phyloP scores from a whole-genome alignment of 2,113 vertebrate species.

The Alexandromys fortis region DNA sequence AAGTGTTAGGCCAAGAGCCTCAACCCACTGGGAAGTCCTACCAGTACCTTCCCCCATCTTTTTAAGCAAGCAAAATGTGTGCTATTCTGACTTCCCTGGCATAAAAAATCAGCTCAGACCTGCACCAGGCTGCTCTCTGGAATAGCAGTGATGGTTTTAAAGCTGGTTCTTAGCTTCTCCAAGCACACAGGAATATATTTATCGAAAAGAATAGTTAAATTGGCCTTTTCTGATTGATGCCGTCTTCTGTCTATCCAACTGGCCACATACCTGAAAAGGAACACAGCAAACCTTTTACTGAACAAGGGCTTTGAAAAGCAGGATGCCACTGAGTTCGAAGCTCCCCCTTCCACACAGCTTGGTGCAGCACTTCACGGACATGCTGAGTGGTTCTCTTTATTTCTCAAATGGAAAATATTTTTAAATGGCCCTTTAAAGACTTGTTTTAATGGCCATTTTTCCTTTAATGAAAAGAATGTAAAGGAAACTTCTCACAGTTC shows the following conservation, averaged over 20 bases:
- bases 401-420: constrained; percentile 59
- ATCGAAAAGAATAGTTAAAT: constrained; percentile 84
- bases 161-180: constrained; percentile 80
- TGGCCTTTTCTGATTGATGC: constrained; percentile 83
- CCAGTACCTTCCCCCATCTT: neutral
- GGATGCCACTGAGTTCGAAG: neutral
- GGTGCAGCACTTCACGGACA: constrained; percentile 3
- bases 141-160: constrained; percentile 84
- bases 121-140: constrained; percentile 89
- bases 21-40: neutral
- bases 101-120: constrained; percentile 35
- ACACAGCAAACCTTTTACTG: constrained; percentile 50
- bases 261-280: constrained; percentile 81
- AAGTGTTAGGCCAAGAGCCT: no score
- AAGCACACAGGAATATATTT: constrained; percentile 82
- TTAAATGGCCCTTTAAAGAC: constrained; percentile 65
- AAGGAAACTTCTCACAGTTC: constrained; percentile 70
- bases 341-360: constrained; percentile 19
- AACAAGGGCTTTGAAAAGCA: neutral
- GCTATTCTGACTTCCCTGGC: neutral
- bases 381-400: neutral
- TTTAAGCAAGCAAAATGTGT: neutral
- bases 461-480: constrained; percentile 71
- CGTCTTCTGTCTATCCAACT: constrained; percentile 84
- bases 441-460: constrained; percentile 66